Conservation (phyloP, 2,888 invertebrate genomes). For the Plemyria rubiginata region DNA sequence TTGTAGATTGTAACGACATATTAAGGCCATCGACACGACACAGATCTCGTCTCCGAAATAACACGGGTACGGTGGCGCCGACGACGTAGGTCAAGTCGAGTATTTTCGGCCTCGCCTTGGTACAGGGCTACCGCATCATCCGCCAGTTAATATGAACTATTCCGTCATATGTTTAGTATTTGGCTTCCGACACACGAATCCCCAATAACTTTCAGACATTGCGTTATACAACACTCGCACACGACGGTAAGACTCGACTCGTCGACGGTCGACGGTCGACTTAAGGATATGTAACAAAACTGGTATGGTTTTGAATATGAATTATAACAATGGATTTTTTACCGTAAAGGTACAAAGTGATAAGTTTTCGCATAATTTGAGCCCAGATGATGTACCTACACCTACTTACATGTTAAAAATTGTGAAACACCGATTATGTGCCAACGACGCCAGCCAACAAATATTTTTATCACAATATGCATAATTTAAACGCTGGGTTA, state of each 20-base stretch:
- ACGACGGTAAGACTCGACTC: slow-evolving; percentile 3
- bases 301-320: slow-evolving; percentile 9
- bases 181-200: slow-evolving; percentile 41
- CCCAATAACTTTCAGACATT: slow-evolving; percentile 46
- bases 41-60: slow-evolving; percentile 64
- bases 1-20: slow-evolving; percentile 33
- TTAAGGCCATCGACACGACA: slow-evolving; percentile 64
- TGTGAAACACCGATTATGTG: slow-evolving; percentile 30
- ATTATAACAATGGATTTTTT: slow-evolving; percentile 20
- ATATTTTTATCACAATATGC: slow-evolving; percentile 23
- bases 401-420: slow-evolving; percentile 23
- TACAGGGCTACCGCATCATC: slow-evolving; percentile 81
- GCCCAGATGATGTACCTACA: slow-evolving; percentile 15
- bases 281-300: slow-evolving; percentile 20
- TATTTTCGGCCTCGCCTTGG: slow-evolving; percentile 82
- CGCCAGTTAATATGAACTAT: slow-evolving; percentile 78
- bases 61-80: slow-evolving; percentile 62
- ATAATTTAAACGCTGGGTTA: slow-evolving; percentile 3
- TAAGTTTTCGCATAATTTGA: slow-evolving; percentile 19
- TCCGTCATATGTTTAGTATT: slow-evolving; percentile 63
- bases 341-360: slow-evolving; percentile 18
- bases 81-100: slow-evolving; percentile 78
- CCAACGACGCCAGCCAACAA: slow-evolving; percentile 29
- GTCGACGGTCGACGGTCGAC: too few species aligned
- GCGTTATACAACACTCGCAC: slow-evolving; percentile 10